A percentile compares a stretch with the other conserved stretches of the same genome.
phyloP scores from a whole-genome alignment of 2,113 vertebrate genomes.

The Tragelaphus buxtoni region DNA sequence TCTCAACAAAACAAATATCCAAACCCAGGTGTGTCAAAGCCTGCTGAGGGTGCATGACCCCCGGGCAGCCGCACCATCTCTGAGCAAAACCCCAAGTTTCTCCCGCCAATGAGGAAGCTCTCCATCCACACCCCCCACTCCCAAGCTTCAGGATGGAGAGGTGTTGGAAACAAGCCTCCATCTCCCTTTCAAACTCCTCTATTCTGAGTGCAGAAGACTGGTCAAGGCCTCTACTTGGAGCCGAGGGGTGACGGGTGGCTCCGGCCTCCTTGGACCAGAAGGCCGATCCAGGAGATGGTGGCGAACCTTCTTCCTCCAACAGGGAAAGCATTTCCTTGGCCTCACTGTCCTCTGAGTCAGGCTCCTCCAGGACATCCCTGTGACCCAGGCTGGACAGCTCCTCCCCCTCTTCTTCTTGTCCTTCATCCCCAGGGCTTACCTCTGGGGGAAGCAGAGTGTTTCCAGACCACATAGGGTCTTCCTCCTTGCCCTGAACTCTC shows the following conservation, averaged over 20 bases:
- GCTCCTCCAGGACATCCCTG: rapidly evolving
- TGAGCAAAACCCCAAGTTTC: constrained; percentile 16
- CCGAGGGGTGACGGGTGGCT: background rate
- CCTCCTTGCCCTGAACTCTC: background rate
- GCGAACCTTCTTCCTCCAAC: background rate
- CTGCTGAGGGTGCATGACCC: background rate
- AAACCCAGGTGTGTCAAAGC: background rate
- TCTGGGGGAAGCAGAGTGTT: background rate
- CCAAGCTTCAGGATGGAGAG: constrained; percentile 75
- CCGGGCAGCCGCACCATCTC: background rate
- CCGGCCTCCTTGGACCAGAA: background rate
- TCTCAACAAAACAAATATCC: background rate
- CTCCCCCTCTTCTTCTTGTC: background rate
- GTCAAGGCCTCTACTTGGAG: constrained; percentile 45
- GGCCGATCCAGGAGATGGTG: rapidly evolving
- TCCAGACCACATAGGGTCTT: rapidly evolving
- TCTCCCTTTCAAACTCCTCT: constrained; percentile 70
- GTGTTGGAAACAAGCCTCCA: constrained; percentile 73
- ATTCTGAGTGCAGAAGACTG: constrained; percentile 47
- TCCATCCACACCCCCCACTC: background rate
- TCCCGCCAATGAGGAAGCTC: rapidly evolving
- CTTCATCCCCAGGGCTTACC: background rate
- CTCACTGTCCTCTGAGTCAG: background rate
- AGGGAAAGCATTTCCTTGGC: background rate
- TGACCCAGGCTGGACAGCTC: rapidly evolving